Conservation (phyloP, 1,140 invertebrate genomes). For the Augochlora pura region DNA sequence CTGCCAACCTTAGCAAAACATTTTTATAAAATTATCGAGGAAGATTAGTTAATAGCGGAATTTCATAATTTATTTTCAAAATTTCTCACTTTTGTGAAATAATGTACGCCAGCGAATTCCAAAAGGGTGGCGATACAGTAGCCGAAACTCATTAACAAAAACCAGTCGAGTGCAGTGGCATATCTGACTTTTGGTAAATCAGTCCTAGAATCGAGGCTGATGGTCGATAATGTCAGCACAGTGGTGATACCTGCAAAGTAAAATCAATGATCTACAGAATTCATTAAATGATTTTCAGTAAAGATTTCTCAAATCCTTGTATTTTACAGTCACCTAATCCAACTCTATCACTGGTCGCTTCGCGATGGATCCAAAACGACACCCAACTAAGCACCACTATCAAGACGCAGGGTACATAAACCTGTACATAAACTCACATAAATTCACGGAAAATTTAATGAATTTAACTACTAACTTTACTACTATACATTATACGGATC, state of each 20-base stretch:
- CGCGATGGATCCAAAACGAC: slow-evolving; percentile 97
- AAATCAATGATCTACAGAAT: background rate
- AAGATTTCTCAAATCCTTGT: no score
- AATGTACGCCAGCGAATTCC: slow-evolving; percentile 96
- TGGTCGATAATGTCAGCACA: slow-evolving; percentile 94
- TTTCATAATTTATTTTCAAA: no score
- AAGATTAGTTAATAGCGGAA: no score
- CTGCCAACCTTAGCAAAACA: slow-evolving; percentile 84
- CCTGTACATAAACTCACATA: slow-evolving; percentile 77
- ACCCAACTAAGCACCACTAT: slow-evolving; percentile 98
- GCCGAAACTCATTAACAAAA: slow-evolving; percentile 95
- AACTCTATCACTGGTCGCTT: slow-evolving; percentile 92
- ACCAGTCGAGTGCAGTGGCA: slow-evolving; percentile 95
- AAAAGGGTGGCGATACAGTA: slow-evolving; percentile 96
- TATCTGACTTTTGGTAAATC: slow-evolving; percentile 96
- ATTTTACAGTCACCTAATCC: slow-evolving; percentile 81
- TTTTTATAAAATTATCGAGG: no score
- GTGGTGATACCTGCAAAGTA: slow-evolving; percentile 90
- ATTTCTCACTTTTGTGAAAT: slow-evolving; percentile 93
- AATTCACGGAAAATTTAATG: no score
- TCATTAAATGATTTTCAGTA: background rate
- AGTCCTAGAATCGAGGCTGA: slow-evolving; percentile 93
- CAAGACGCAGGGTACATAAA: slow-evolving; percentile 96
- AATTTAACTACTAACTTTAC: no score
- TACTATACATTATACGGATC: no score